These are phyloP conservation scores for Pelodiscus sinensis DNA, from an alignment of 2,113 vertebrate genomes.

Conservation along the genomic window DNA sequence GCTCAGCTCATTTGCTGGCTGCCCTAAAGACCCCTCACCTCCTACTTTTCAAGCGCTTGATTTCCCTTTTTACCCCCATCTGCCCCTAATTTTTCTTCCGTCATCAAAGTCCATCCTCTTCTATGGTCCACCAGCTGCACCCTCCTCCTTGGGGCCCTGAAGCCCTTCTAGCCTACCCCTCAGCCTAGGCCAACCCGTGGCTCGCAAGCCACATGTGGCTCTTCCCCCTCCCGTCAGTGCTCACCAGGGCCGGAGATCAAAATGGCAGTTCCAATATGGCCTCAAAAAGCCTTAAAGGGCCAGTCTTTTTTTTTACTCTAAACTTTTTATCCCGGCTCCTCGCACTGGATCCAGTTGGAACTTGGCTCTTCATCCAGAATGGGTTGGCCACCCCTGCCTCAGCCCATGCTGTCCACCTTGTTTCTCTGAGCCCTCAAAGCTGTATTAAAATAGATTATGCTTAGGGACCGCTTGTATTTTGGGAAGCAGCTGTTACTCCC, in stretches of 20 bases:
- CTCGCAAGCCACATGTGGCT: no score
- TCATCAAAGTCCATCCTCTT: background rate
- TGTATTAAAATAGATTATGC: background rate
- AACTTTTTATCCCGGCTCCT: no score
- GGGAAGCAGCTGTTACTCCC: conserved; percentile 40
- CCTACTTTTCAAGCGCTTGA: background rate
- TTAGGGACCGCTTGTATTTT: conserved; percentile 45
- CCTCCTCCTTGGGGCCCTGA: background rate
- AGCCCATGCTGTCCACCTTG: background rate
- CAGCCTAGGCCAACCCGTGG: background rate
- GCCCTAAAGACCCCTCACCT: background rate
- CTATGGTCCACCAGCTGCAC: background rate
- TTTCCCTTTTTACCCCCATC: background rate
- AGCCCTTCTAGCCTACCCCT: background rate
- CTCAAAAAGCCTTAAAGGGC: no score
- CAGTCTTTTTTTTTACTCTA: no score
- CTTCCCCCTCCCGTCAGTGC: no score
- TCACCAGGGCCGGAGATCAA: no score
- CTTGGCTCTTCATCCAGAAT: no score
- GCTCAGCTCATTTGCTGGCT: background rate
- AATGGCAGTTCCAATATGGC: no score
- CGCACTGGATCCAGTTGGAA: no score
- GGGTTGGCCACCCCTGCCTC: no score
- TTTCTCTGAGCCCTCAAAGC: background rate
- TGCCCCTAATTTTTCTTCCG: background rate